These are phyloP conservation scores for Stramonita haemastoma DNA, from an alignment of 2,888 invertebrate species.

Conservation along the genomic window DNA sequence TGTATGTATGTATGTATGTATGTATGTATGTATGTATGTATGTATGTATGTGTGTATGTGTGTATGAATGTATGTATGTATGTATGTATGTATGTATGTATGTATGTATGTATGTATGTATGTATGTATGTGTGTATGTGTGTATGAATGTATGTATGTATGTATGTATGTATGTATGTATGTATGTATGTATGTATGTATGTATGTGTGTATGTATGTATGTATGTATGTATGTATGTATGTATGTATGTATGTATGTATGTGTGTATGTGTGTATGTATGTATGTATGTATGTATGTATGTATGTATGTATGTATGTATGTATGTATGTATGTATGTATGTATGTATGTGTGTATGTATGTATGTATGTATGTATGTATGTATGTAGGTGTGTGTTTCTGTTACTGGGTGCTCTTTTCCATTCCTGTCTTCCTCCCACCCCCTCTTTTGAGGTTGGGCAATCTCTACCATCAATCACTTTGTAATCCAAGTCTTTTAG, in stretches of 20 bases:
- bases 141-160: background rate
- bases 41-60: background rate
- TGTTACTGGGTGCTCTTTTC: background rate
- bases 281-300: too few relatives aligned
- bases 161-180: background rate
- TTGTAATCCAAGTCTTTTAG: too few relatives aligned
- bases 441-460: too few relatives aligned
- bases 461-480: too few relatives aligned
- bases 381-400: background rate
- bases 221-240: too few relatives aligned
- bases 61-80: background rate
- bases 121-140: background rate
- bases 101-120: background rate
- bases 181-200: background rate
- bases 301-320: too few relatives aligned
- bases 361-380: background rate
- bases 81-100: background rate
- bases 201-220: slow-evolving; percentile 14
- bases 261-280: too few relatives aligned
- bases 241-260: too few relatives aligned
- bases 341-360: slow-evolving; percentile 4
- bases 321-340: too few relatives aligned
- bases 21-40: slow-evolving; percentile 1
- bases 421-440: too few relatives aligned
- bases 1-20: slow-evolving; percentile 13